Evolutionary conservation across 2,888 invertebrate genomes (phyloP).

Genomic region (Halocaridina rubra): DNA sequence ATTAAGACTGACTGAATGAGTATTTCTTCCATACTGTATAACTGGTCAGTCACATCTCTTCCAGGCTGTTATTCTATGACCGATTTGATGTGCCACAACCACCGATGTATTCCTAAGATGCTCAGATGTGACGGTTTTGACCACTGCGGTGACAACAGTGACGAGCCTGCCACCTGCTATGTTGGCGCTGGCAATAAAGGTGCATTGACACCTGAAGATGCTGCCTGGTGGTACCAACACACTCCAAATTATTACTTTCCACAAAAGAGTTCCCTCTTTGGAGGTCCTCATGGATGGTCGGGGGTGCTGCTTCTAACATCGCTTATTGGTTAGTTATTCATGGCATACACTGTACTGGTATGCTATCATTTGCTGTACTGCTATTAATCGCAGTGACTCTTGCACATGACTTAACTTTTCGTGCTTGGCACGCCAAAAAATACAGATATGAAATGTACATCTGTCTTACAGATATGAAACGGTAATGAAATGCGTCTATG

Average conservation of each 20-base stretch:
- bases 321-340: slow-evolving; percentile 29
- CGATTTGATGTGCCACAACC: slow-evolving; percentile 79
- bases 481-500: too few species aligned
- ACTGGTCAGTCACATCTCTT: background rate
- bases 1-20: too few species aligned
- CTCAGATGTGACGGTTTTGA: slow-evolving; percentile 81
- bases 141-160: slow-evolving; percentile 81
- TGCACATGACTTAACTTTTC: too few species aligned
- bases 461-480: too few species aligned
- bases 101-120: slow-evolving; percentile 77
- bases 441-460: too few species aligned
- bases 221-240: slow-evolving; percentile 74
- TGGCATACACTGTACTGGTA: background rate
- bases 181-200: slow-evolving; percentile 67
- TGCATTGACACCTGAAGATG: slow-evolving; percentile 63
- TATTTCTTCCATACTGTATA: too few species aligned
- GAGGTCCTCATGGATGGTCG: slow-evolving; percentile 41
- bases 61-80: slow-evolving; percentile 77
- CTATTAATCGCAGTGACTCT: too few species aligned
- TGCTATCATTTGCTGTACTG: too few species aligned
- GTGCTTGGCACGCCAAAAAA: too few species aligned
- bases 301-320: slow-evolving; percentile 30
- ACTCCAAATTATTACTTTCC: slow-evolving; percentile 81
- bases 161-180: slow-evolving; percentile 76
- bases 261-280: slow-evolving; percentile 29